Evolutionary conservation across 2,113 vertebrate species (phyloP), one percentile per base, ranked within the genome.

Genomic region (Osmerus mordax): DNA sequence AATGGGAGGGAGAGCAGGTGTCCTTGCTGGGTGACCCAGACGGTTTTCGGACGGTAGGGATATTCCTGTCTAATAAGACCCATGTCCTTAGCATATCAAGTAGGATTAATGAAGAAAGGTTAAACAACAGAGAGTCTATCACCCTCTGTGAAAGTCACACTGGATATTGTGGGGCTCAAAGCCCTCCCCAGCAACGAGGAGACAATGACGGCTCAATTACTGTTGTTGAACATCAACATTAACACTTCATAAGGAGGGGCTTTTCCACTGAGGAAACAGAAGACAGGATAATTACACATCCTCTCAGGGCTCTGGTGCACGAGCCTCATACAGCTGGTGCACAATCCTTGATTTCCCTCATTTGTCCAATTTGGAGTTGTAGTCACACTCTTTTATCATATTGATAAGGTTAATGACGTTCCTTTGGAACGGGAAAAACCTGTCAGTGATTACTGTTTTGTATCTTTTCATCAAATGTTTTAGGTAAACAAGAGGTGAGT

Each of bases 371-470:
- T 54, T 73, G 67, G 41, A 75, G 79, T 78, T 13, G 18, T 67
- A 78, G 76, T 65, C 14, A 69, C 64, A 64, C 58, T 71, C 56
- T 56, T 65, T 68, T 76, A 28, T 68, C 67, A 77, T 71, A 69
- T 75, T 75, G 32, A 76, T 60, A 65, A 67, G 64, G 51, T 74
- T 73, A 72, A 75, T 41, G 53, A 74, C 72, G 67, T 41, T 16
- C 71, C 53, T 65, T 70, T 51, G 5, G 21, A 41, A 28, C 12
- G 15, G 53, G 21, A 52, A 4, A 28, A 55, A 21, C 13, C 5
- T 7, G 5, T 51, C 3, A 28, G 54, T 47, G 32, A 13, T 56
- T 5, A 1, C 16, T 1, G 25, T 3, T 16, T 18, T 18, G 25
- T 32, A 16, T 32, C 9, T 11, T 28, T 68, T n/a, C 18, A 25